phyloP scores from a whole-genome alignment of 2,113 vertebrate species.

The Indicator maculatus region DNA sequence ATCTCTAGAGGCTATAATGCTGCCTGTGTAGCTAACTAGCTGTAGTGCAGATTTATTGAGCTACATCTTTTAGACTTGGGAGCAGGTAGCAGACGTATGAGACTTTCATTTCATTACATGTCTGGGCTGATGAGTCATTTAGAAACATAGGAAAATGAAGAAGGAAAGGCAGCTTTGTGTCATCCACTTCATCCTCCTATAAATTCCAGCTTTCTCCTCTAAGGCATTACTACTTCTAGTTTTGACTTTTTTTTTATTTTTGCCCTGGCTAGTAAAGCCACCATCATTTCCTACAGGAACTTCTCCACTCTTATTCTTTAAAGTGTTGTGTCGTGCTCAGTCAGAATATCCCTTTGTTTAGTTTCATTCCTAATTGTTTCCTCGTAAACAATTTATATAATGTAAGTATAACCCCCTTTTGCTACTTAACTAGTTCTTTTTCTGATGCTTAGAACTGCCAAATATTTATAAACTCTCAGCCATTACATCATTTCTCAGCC shows the following conservation, averaged over 20 bases:
- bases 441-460: not conserved
- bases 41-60: not conserved
- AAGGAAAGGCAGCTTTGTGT: not conserved
- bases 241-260: not conserved
- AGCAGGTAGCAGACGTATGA: not conserved
- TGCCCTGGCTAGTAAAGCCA: not conserved
- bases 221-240: not conserved
- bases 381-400: too few species aligned
- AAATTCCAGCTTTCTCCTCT: not conserved
- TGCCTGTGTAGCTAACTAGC: not conserved
- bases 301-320: not conserved
- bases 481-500: not conserved
- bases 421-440: not conserved
- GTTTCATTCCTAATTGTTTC: not conserved
- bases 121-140: not conserved
- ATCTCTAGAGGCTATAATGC: not conserved
- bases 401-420: not conserved
- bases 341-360: not conserved
- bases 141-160: not conserved
- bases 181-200: not conserved
- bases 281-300: not conserved
- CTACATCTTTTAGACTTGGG: not conserved
- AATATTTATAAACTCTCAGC: not conserved
- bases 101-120: not conserved
- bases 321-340: not conserved